Evolutionary conservation across 1,140 invertebrate genomes (phyloP), one percentile per base, ranked within the genome.

Genomic region (Penaeus chinensis): DNA sequence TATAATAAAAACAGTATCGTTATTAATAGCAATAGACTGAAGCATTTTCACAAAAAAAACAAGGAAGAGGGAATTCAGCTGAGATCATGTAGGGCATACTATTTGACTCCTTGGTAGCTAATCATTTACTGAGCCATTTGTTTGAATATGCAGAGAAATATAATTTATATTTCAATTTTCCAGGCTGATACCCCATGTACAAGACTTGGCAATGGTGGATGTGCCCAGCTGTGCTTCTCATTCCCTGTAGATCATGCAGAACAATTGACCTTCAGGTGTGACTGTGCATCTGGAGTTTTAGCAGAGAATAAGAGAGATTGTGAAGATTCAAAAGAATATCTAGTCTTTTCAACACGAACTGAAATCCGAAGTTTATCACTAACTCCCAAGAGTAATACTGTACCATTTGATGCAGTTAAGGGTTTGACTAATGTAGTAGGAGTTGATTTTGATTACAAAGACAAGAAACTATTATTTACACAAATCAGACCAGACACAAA

Each of bases 181-280:
- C 88, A 89, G 86, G 96, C 96, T 91, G 95, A 96, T 0, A 95
- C 93, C 91, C 96, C 96, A 1, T 98, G 97, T 90, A 93, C 93
- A 8, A 93, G 94, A 87, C 92, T 94, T 13, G 94, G 94, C 4
- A 96, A 96, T 91, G 95, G 95, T 0, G 96, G 96, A 16, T 99
- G 98, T 92, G 95, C 97, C 85, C 98, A 99, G 91, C 93, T 99
- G 0, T 99, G 99, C 92, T 99, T 99, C 92, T 96, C 98, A 20
- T 96, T 96, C 91, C 97, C 98, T 0, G 92, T 54, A 74, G 65
- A 89, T 89, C 91, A 77, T 90, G 90, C 69, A 82, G 91, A 71
- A 76, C 61, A 61, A n/a, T 91, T 92, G n/a, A 93, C 93, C n/a
- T 95, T 94, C 88, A 94, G 93, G 63, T 99, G 99, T 92, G 96